Base-by-base conservation (phyloP, 2,888 invertebrate genomes). In the Cynaeus angustus region DNA sequence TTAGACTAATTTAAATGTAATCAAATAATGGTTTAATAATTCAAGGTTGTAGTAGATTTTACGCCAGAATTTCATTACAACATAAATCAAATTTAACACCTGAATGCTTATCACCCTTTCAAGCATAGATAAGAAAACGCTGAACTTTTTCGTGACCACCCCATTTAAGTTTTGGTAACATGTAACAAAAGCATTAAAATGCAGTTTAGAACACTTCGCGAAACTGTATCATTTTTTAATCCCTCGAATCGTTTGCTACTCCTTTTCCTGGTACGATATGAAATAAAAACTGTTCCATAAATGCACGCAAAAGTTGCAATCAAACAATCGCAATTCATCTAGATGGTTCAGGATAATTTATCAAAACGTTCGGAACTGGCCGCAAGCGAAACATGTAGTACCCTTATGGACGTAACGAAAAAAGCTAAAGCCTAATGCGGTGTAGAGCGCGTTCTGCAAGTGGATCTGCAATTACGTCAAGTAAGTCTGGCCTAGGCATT, bases 391-490 rank as follows among this genome's bases (percentile, higher is more conserved):
- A 26, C 56, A 55, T 55, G 38, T 46, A 16, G 16, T 52, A 52
- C 13, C 52, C 12, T 14, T 48, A 21, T 21, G 26, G 21, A 21
- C 26, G 28, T 26, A 10, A 26, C 10, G 21, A 48, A 53, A 59
- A 59, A 59, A 59, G 45, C 59, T 6, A 12, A 45, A 33, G 46
- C 46, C 45, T 46, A 45, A 59, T 46, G 46, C 58, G 33, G 45
- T 59, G 45, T 38, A 14, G 21, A 21, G 16, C 55, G 55, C 55
- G 55, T 37, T 37, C 55, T 46, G 41, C 62, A 52, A 41, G 52
- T 30, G 33, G 45, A 52, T 64, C 52, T 43, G 56, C 65, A 78
- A 77, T 77, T 78, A 76, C 75, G 77, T 77, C 77, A 77, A 74
- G 73, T 72, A 71, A 73, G 72, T 64, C 72, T 68, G 70, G 70